Conservation (phyloP, 2,113 vertebrate genomes). For the Oreochromis spilurus region DNA sequence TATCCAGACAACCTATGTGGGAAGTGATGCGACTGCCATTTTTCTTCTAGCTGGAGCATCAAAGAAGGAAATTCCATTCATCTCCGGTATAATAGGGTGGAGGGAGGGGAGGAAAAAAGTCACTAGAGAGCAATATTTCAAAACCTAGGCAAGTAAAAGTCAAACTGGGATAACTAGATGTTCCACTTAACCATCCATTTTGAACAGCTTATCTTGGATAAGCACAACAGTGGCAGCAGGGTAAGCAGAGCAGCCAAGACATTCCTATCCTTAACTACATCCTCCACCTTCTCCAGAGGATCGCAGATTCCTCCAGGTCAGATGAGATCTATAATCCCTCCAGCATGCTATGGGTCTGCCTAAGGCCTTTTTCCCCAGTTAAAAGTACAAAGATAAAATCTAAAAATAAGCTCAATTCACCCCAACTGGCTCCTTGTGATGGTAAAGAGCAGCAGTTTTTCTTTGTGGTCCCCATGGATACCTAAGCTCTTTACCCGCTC, state of each 20-base stretch:
- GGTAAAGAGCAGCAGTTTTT: not conserved
- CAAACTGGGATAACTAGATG: not conserved
- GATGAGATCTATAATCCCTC: conserved; percentile 10
- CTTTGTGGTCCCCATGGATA: not conserved
- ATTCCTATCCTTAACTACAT: not conserved
- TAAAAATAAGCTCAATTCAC: not conserved
- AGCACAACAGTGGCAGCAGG: not conserved
- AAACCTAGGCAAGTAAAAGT: not conserved
- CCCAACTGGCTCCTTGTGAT: not conserved
- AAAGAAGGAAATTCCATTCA: not conserved
- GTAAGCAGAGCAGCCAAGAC: not conserved
- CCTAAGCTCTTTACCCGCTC: not conserved
- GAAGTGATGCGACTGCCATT: not conserved
- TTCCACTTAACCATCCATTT: not conserved
- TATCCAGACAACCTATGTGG: not conserved
- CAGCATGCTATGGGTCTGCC: conserved; percentile 5
- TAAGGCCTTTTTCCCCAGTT: not conserved
- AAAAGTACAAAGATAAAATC: not conserved
- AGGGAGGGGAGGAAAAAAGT: not conserved
- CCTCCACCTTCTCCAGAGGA: not conserved
- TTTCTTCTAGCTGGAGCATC: not conserved
- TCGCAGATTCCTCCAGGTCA: not conserved
- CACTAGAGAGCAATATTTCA: not conserved
- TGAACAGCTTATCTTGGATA: not conserved
- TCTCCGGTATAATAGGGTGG: not conserved